Conservation (phyloP, 2,888 invertebrate genomes). For the Ecliptopera silaceata region DNA sequence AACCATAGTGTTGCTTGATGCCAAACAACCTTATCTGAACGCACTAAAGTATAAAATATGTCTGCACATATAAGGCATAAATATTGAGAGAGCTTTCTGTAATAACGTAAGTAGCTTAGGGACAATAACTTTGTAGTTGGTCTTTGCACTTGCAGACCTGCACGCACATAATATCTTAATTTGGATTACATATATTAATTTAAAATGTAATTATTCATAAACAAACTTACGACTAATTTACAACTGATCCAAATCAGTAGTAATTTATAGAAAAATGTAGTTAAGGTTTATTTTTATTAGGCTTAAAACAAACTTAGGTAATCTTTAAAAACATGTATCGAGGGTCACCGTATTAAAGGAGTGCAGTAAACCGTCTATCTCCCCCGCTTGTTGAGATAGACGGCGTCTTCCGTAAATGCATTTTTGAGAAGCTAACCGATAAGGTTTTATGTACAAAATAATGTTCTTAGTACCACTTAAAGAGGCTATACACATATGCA, state of each 20-base stretch:
- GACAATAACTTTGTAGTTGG: slow-evolving; percentile 23
- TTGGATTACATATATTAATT: too few species aligned
- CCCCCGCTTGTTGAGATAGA: slow-evolving; percentile 70
- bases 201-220: too few species aligned
- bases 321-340: slow-evolving; percentile 40
- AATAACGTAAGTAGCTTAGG: slow-evolving; percentile 29
- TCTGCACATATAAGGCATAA: slow-evolving; percentile 17
- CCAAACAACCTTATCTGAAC: slow-evolving; percentile 34
- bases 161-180: too few species aligned
- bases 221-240: too few species aligned
- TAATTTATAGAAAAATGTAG: too few species aligned
- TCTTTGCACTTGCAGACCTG: slow-evolving; percentile 14
- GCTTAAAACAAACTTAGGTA: slow-evolving; percentile 13
- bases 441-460: slow-evolving; percentile 68
- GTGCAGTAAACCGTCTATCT: slow-evolving; percentile 71
- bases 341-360: slow-evolving; percentile 53
- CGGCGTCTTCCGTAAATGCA: slow-evolving; percentile 68
- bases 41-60: slow-evolving; percentile 32
- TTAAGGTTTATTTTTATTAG: too few species aligned
- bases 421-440: slow-evolving; percentile 64
- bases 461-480: slow-evolving; percentile 50
- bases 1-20: slow-evolving; percentile 23
- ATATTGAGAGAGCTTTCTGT: slow-evolving; percentile 34
- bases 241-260: too few species aligned
- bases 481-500: slow-evolving; percentile 37